Percentiles rank a stretch among this genome's conserved stretches.
These are phyloP conservation scores for Mobula birostris DNA, from an alignment of 2,113 vertebrate genomes.

Conservation along the genomic window DNA sequence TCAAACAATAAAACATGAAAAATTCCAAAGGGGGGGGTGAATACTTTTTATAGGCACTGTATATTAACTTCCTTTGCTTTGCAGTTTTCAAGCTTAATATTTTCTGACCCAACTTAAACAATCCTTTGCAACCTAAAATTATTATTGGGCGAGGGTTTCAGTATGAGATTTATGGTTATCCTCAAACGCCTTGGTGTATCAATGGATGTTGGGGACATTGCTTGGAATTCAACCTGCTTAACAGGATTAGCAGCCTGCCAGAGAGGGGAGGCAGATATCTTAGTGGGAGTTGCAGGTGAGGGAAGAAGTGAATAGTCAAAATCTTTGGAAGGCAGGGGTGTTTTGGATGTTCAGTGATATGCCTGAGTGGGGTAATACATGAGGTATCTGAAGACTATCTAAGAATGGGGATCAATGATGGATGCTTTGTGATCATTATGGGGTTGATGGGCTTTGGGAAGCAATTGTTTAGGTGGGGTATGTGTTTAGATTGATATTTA, in stretches of 20 bases:
- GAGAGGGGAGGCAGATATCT: not conserved
- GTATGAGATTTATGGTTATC: not conserved
- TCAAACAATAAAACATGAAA: no score
- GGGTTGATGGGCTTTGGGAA: not conserved
- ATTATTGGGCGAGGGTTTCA: not conserved
- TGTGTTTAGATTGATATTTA: not conserved
- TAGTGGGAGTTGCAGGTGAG: no score
- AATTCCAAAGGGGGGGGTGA: no score
- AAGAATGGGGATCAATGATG: not conserved
- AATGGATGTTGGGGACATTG: not conserved
- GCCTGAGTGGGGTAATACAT: no score
- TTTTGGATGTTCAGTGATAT: not conserved
- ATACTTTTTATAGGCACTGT: no score
- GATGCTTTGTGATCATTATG: not conserved
- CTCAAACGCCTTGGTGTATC: not conserved
- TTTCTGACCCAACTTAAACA: not conserved
- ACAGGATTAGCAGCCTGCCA: not conserved
- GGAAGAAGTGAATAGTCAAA: not conserved
- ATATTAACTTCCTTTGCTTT: not conserved
- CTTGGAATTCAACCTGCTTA: not conserved
- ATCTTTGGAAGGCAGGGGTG: not conserved
- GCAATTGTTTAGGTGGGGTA: no score
- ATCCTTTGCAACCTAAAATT: no score
- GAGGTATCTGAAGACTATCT: not conserved
- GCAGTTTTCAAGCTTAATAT: not conserved